These are phyloP conservation scores for Wasmannia auropunctata DNA, from an alignment of 1,140 invertebrate genomes.

Conservation along the genomic window DNA sequence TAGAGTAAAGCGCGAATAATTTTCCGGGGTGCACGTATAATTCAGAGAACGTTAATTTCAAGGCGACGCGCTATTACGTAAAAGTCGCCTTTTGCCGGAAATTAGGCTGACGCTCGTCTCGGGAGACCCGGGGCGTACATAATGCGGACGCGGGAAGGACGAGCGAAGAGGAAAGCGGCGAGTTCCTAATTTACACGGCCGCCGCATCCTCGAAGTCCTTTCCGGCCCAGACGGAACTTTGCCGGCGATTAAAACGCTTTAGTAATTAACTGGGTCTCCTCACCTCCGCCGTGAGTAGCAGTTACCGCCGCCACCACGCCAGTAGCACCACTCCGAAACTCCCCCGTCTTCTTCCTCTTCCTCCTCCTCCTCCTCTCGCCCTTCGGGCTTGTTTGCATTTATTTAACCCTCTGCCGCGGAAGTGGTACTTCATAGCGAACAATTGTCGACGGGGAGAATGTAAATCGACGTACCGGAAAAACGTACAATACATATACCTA, in stretches of 20 bases:
- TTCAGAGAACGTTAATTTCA: conserved; percentile 12
- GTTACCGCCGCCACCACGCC: conserved; percentile 61
- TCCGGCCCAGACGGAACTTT: conserved; percentile 79
- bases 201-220: conserved; percentile 68
- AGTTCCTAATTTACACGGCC: conserved; percentile 74
- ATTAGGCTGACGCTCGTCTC: conserved; percentile 50
- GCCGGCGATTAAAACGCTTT: conserved; percentile 85
- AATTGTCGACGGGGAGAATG: background rate
- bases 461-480: background rate
- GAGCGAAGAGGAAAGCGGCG: conserved; percentile 54
- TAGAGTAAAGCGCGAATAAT: background rate
- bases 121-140: conserved; percentile 50
- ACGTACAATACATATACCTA: background rate
- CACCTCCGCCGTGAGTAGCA: conserved; percentile 74
- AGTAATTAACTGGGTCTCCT: conserved; percentile 76
- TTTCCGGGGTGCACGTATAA: background rate
- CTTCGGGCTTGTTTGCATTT: conserved; percentile 17
- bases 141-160: conserved; percentile 46
- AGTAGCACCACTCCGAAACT: conserved; percentile 36
- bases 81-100: conserved; percentile 51
- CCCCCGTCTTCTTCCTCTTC: conserved; percentile 16
- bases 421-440: background rate
- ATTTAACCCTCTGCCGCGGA: conserved; percentile 12
- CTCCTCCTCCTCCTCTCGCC: background rate
- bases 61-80: conserved; percentile 43